Percentiles rank a stretch among this genome's conserved stretches.
These are phyloP conservation scores for Drosophila nigromelanica DNA, from an alignment of 1,140 invertebrate genomes.

Conservation along the genomic window DNA sequence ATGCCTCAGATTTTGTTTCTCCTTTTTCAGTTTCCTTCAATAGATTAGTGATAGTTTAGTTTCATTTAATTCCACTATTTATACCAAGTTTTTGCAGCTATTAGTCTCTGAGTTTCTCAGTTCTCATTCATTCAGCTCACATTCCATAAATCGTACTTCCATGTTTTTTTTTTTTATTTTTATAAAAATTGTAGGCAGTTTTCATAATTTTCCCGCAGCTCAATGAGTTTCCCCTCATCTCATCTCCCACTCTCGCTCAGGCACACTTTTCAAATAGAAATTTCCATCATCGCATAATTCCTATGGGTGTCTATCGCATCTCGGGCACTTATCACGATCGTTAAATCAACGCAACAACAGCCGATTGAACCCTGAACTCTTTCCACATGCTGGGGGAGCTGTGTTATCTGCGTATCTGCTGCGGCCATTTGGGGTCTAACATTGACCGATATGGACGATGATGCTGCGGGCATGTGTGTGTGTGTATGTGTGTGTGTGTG, in stretches of 20 bases:
- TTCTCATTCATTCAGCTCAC: too few species aligned
- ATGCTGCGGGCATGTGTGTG: neutral
- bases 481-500: slow-evolving; percentile 1
- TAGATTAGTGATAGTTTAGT: too few species aligned
- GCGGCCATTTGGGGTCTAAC: slow-evolving; percentile 15
- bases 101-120: too few species aligned
- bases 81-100: too few species aligned
- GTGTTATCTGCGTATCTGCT: slow-evolving; percentile 26
- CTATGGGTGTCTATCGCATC: neutral
- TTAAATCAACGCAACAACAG: slow-evolving; percentile 29
- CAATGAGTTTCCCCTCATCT: too few species aligned
- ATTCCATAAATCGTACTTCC: too few species aligned
- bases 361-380: slow-evolving; percentile 50
- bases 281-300: slow-evolving; percentile 36
- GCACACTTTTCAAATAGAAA: slow-evolving; percentile 26
- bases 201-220: too few species aligned
- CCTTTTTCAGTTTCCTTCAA: too few species aligned
- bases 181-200: too few species aligned
- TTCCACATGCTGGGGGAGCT: slow-evolving; percentile 21
- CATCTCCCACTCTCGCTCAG: neutral
- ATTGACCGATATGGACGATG: slow-evolving; percentile 43
- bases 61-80: too few species aligned
- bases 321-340: slow-evolving; percentile 24
- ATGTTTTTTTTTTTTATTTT: too few species aligned
- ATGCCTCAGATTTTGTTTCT: too few species aligned